Base-by-base conservation (phyloP, 2,888 invertebrate species). In the Shargacucullia verbasci region DNA sequence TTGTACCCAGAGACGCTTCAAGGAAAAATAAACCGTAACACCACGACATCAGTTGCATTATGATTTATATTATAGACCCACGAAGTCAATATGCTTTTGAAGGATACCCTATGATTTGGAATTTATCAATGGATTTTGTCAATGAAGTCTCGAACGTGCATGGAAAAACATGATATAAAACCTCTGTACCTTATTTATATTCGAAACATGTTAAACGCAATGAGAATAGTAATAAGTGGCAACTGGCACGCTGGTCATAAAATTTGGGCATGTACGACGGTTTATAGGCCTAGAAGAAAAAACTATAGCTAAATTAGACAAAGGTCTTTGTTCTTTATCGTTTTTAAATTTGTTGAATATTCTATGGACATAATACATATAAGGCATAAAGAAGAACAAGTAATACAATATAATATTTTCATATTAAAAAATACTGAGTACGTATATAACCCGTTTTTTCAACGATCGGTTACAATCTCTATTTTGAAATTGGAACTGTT, bases 101-200 rank as follows among this genome's bases (percentile, higher is more conserved):
- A 54, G 54, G 56, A 40, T 57, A 66, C 20, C 13, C 34, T 27
- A 35, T 15, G n/a, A 55, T 68, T 60, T 43, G 66, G 48, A 54
- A 66, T 58, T 62, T 63, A 70, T 73, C 56, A 64, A 59, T 60
- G 67, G 55, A 65, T 37, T 48, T 59, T 33, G 55, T 67, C 46
- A 73, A 70, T 73, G 60, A 45, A 48, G 7, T 7, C 27, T n/a
- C 9, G 20, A 27, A 58, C 58, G 63, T 63, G 63, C 53, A 14
- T 47, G 50, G 67, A 43, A 50, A 59, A 61, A 45, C 40, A 27
- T 67, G 56, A 37, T 47, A 15, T 35, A 12, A 14, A 47, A 44
- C 55, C 43, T 45, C 13, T n/a, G 4, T 35, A 29, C 2, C 14
- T 49, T 13, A 41, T 67, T 67, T 47, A 41, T 34, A 71, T 55